phyloP scores from a whole-genome alignment of 1,140 invertebrate genomes.

The Argopecten irradians region DNA sequence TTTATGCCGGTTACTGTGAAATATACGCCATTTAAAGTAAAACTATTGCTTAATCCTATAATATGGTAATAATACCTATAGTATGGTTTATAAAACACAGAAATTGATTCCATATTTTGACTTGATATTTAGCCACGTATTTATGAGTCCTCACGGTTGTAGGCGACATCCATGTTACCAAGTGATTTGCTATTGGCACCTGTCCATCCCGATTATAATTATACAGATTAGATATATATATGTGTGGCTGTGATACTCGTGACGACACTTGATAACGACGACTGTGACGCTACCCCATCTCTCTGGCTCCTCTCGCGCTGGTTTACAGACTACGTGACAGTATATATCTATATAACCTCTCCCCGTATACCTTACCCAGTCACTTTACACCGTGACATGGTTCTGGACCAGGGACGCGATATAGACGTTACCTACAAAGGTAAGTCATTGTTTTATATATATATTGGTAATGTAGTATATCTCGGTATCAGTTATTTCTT shows the following conservation, averaged over 20 bases:
- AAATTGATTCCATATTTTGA: too few species aligned
- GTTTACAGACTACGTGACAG: neutral
- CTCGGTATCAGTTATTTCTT: neutral
- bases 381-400: neutral
- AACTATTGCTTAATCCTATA: too few species aligned
- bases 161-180: neutral
- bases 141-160: neutral
- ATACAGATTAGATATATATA: constrained; percentile 23
- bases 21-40: too few species aligned
- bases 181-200: neutral
- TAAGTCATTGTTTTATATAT: neutral
- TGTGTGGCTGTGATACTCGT: neutral
- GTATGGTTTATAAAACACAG: too few species aligned
- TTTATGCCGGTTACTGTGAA: too few species aligned
- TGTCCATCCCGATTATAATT: neutral
- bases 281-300: neutral
- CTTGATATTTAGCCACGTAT: too few species aligned
- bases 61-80: too few species aligned
- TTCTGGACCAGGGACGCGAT: neutral
- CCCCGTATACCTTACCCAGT: neutral
- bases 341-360: neutral
- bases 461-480: neutral
- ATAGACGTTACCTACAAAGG: neutral
- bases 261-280: neutral
- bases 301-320: neutral